phyloP scores from a whole-genome alignment of 2,888 invertebrate species.

The Dermolepida albohirtum region DNA sequence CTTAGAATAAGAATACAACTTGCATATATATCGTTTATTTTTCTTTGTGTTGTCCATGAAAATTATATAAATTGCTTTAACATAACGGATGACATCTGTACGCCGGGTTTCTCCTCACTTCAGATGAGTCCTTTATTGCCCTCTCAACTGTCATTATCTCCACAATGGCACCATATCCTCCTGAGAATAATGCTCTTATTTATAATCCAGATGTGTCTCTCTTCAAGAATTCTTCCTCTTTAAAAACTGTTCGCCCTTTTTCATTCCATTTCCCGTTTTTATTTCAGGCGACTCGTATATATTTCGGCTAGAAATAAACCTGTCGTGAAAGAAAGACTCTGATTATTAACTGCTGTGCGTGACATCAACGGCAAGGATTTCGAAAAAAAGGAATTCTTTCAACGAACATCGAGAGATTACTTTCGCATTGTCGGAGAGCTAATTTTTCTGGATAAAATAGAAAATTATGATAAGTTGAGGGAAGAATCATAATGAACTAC shows the following conservation, averaged over 20 bases:
- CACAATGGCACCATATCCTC: constrained; percentile 17
- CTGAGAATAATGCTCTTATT: constrained; percentile 30
- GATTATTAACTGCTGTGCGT: constrained; percentile 29
- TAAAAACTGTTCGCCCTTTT: background rate
- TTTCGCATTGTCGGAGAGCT: background rate
- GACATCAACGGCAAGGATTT: background rate
- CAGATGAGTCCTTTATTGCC: constrained; percentile 9
- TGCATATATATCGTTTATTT: too few relatives aligned
- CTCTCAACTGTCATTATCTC: constrained; percentile 31
- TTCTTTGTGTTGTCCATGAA: too few relatives aligned
- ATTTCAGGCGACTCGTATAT: too few relatives aligned
- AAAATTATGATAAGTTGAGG: too few relatives aligned
- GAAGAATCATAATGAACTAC: too few relatives aligned
- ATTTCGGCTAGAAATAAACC: constrained; percentile 18
- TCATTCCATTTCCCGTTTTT: too few relatives aligned
- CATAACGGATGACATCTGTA: background rate
- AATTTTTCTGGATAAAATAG: constrained; percentile 24
- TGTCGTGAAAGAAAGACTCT: constrained; percentile 10
- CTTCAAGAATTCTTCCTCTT: background rate
- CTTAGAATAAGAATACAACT: too few relatives aligned
- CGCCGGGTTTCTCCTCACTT: background rate
- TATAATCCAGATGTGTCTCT: constrained; percentile 26
- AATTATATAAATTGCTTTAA: constrained; percentile 3
- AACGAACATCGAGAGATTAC: too few relatives aligned
- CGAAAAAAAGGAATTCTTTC: too few relatives aligned